Base-by-base conservation (phyloP, 23 tunicate species). In the Styela clava region DNA sequence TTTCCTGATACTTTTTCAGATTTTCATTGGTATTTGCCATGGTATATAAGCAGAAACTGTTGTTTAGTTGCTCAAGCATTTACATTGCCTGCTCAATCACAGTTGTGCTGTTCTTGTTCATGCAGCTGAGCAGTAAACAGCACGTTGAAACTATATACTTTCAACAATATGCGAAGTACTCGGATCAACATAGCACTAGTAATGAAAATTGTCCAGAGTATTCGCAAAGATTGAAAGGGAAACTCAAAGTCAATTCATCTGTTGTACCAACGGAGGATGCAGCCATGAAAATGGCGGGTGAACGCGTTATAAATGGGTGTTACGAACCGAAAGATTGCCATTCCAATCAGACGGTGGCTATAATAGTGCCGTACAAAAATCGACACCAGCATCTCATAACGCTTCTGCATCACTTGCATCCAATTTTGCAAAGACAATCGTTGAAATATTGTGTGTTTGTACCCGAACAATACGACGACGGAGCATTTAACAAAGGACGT, bases 341-440 rank as follows among this genome's bases (percentile, higher is more conserved):
- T 2, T 25, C 98, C 16, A 31, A 12, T 35, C 98, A 93, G 63
- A 88, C 61, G 26, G 88, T 96, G 25, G 99, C 99, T 34, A 81
- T 96, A 33, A 83, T 96, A 9, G 85, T 96, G 51, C 99, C 99
- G 62, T 96, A 87, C 79, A 96, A 96, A 72, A 83, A 96, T 74
- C 78, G 99, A 24, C 62, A 91, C 33, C 63, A 91, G 29, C 99
- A 96, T 68, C 56, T 96, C 52, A 69, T 84, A 23, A 81, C 97
- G 0, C 63, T 96, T 24, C 33, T 91, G 69, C 64, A 68, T 33
- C 92, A 94, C 33, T 44, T 96, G 22, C 86, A 87, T 69, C 99
- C 97, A 1, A 84, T 96, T 18, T 67, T 95, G 67, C 81, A 95
- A 88, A 69, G 97, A 9, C 99, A 95, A 67, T 63, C 74, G 18